phyloP scores from a whole-genome alignment of 1,140 invertebrate genomes.

The Venustaconcha ellipsiformis region DNA sequence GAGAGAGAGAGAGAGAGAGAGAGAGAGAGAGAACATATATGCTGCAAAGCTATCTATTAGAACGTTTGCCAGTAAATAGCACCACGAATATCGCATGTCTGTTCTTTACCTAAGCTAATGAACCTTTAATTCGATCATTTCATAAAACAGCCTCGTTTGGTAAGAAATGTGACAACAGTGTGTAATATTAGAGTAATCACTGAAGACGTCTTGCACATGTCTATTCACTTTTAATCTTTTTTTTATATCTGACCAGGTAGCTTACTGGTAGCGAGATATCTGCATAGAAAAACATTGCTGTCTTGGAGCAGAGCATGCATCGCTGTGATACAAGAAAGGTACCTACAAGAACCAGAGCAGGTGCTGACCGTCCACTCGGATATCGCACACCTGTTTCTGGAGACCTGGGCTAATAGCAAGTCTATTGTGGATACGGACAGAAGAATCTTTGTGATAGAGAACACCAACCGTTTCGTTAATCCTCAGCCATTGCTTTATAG shows the following conservation, averaged over 20 bases:
- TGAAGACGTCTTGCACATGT: background rate
- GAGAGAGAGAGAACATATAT: no score
- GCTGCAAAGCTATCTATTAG: no score
- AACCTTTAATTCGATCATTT: no score
- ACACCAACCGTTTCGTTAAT: constrained; percentile 32
- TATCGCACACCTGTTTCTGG: constrained; percentile 46
- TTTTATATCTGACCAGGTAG: constrained; percentile 15
- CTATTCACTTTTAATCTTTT: background rate
- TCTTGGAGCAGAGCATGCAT: constrained; percentile 27
- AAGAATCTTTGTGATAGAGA: constrained; percentile 26
- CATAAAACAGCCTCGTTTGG: background rate
- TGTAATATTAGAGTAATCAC: background rate
- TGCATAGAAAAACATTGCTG: constrained; percentile 26
- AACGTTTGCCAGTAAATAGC: no score
- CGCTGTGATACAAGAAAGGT: constrained; percentile 47
- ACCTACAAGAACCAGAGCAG: constrained; percentile 30
- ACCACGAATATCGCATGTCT: no score
- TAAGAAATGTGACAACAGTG: background rate
- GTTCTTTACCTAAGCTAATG: no score
- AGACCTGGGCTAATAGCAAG: constrained; percentile 41
- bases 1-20: no score
- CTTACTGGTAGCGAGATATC: constrained; percentile 22
- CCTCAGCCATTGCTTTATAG: constrained; percentile 55
- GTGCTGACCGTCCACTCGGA: constrained; percentile 39
- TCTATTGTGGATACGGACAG: constrained; percentile 33